Percentiles rank a stretch among this genome's conserved stretches.
Evolutionary conservation across 2,113 vertebrate genomes (phyloP).

Genomic region (Tenebrosternarchus preto): DNA sequence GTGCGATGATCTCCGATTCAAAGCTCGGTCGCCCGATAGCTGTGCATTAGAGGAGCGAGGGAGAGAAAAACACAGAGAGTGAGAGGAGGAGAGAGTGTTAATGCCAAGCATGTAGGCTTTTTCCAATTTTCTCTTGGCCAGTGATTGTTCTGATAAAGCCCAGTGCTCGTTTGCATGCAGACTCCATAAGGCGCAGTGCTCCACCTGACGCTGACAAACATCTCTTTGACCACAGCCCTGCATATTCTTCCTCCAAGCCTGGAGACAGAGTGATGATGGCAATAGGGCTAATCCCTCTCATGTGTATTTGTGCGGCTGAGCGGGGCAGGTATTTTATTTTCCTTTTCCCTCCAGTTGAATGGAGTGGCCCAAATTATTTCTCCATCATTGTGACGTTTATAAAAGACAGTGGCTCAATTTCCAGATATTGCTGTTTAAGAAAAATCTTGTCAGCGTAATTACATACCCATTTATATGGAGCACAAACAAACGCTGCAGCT

Average conservation of each 20-base stretch:
- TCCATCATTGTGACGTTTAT: conserved; percentile 58
- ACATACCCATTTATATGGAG: conserved; percentile 60
- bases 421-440: conserved; percentile 58
- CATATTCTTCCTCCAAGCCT: conserved; percentile 57
- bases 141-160: conserved; percentile 64
- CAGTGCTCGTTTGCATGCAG: conserved; percentile 71
- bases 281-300: conserved; percentile 5
- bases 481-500: conserved; percentile 63
- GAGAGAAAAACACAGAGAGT: conserved; percentile 50
- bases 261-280: conserved; percentile 40
- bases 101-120: conserved; percentile 70
- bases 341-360: background rate
- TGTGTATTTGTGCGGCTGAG: background rate
- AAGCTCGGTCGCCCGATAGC: conserved; percentile 60
- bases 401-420: conserved; percentile 52
- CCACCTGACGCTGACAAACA: conserved; percentile 75
- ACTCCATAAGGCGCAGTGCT: conserved; percentile 57
- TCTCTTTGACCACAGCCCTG: conserved; percentile 71
- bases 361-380: conserved; percentile 35
- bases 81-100: conserved; percentile 54
- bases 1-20: conserved; percentile 70
- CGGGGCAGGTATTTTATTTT: background rate
- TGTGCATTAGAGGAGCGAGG: conserved; percentile 51
- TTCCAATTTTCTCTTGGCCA: conserved; percentile 61
- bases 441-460: conserved; percentile 63